Evolutionary conservation across 2,888 invertebrate species (phyloP).

Genomic region (Spisula solida): DNA sequence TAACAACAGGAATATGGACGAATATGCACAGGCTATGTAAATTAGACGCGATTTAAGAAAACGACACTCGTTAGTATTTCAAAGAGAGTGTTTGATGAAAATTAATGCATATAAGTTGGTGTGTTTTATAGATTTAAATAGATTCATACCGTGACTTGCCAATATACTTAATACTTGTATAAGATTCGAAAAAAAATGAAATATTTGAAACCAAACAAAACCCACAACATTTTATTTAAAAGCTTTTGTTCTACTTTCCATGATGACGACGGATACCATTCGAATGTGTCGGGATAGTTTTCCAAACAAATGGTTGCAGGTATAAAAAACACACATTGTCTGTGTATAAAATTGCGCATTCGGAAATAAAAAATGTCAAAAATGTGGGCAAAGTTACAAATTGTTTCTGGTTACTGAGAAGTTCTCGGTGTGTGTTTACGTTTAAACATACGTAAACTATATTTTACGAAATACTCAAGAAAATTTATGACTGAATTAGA

Average conservation of each 20-base stretch:
- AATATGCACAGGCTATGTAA: not conserved
- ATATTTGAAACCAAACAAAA: too few relatives aligned
- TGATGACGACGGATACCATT: too few relatives aligned
- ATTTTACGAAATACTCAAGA: not conserved
- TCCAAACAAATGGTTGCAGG: too few relatives aligned
- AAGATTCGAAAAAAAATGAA: too few relatives aligned
- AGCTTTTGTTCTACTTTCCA: too few relatives aligned
- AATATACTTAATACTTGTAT: not conserved
- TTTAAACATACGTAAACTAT: not conserved
- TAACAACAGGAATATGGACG: not conserved
- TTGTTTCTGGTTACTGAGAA: not conserved
- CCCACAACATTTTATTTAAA: too few relatives aligned
- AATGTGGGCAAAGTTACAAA: too few relatives aligned
- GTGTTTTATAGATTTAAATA: not conserved
- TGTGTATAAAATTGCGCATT: too few relatives aligned
- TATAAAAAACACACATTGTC: too few relatives aligned
- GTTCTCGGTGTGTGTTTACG: not conserved
- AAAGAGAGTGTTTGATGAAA: not conserved
- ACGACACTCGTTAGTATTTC: not conserved
- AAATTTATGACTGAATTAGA: not conserved
- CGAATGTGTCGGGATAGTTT: too few relatives aligned
- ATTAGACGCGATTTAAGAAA: constrained; percentile 8
- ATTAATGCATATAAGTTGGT: not conserved
- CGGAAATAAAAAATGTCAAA: too few relatives aligned
- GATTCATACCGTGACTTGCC: too few relatives aligned